Percentiles rank a stretch among this genome's conserved stretches.
These are phyloP conservation scores for Hypotaenidia okinawae DNA, from an alignment of 2,797 vertebrate genomes.

Conservation along the genomic window DNA sequence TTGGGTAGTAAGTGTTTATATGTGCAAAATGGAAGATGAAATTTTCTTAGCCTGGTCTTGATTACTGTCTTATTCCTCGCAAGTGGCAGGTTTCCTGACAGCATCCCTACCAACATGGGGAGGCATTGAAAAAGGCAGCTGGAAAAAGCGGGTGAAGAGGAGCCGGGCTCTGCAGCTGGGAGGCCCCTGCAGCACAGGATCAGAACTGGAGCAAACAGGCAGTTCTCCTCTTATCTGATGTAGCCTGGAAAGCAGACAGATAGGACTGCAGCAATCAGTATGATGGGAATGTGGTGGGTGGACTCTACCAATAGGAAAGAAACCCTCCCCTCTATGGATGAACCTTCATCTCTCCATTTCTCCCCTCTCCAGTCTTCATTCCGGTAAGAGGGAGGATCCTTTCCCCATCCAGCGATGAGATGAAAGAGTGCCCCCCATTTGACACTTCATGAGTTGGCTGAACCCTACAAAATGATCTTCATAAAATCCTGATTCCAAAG, in stretches of 20 bases:
- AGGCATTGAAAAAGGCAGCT: background rate
- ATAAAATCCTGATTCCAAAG: conserved; percentile 73
- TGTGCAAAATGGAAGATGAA: background rate
- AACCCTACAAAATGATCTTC: conserved; percentile 73
- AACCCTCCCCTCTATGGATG: conserved; percentile 56
- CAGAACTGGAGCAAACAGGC: background rate
- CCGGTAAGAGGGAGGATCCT: conserved; percentile 68
- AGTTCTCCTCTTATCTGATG: conserved; percentile 72
- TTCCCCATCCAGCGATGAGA: conserved; percentile 52
- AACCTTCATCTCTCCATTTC: conserved; percentile 54
- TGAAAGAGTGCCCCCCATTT: conserved; percentile 74
- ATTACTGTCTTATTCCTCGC: background rate
- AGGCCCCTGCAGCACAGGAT: conserved; percentile 24
- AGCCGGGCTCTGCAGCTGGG: background rate
- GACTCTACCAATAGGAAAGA: conserved; percentile 48
- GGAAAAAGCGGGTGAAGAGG: background rate
- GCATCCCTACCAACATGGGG: background rate
- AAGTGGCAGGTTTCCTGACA: background rate
- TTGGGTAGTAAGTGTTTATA: background rate
- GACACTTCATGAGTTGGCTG: conserved; percentile 76
- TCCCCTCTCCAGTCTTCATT: conserved; percentile 41
- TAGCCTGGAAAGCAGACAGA: conserved; percentile 66
- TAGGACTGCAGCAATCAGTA: conserved; percentile 46
- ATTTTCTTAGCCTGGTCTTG: background rate
- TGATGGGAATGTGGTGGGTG: conserved; percentile 72